Base-by-base conservation (phyloP, 2,797 vertebrate genomes). In the Parambassis ranga region DNA sequence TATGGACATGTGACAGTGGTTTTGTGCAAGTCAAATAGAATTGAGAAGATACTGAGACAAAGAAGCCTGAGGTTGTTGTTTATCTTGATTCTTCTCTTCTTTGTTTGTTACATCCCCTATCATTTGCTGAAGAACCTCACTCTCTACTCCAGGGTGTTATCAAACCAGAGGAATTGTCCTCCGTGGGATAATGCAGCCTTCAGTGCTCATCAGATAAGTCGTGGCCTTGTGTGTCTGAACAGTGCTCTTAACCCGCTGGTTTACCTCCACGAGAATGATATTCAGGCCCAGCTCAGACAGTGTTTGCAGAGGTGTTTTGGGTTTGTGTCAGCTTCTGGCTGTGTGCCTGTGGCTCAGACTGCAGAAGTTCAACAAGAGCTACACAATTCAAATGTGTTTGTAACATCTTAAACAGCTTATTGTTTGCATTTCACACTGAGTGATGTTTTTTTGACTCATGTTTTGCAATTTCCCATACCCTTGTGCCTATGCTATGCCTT, bases 231-330 rank as follows among this genome's bases (percentile, higher is more conserved):
- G 47, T 90, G 92, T 79, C 79, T 94, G 60, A 95, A 94, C 82
- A 93, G 92, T 6, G 91, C 85, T 35, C 80, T 95, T 47, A 95
- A 95, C 51, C 93, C 94, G 1, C 67, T 95, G 44, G 78, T 94
- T 57, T 95, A 95, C 1, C 63, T 94, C 23, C 71, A 92, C 27
- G 85, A 77, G 24, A 84, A 65, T 2, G 81, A 91, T 16, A 49
- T 91, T 44, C 2, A 52, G 7, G 6, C 13, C 32, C 32, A 36
- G 49, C 7, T 83, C 14, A 23, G 44, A 48, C 8, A 2, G 2
- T n/a, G 61, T 5, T 14, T 70, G 6, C 19, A 2, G 37, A 10
- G n/a, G 0, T 42, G 16, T n/a, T n/a, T n/a, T n/a, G n/a, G n/a
- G n/a, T n/a, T n/a, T n/a, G n/a, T n/a, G n/a, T n/a, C n/a, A n/a